Percentiles rank a stretch among this genome's conserved stretches.
These are phyloP conservation scores for Corydoras maculifer DNA, from an alignment of 2,113 vertebrate species.

Conservation along the genomic window DNA sequence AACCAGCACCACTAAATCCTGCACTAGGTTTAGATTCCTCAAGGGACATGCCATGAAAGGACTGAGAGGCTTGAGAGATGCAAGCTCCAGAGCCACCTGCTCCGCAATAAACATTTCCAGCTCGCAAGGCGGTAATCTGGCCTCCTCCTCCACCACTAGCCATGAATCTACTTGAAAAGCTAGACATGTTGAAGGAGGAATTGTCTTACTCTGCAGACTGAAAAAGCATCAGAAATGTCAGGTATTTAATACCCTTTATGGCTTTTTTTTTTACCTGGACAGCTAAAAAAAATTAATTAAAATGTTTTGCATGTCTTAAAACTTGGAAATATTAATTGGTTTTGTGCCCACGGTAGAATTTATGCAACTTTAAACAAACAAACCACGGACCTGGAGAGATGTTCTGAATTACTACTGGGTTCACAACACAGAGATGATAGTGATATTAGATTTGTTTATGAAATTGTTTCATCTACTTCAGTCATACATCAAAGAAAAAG, in stretches of 20 bases:
- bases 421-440: neutral
- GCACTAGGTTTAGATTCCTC: neutral
- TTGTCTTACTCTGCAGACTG: neutral
- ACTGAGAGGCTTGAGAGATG: conserved; percentile 39
- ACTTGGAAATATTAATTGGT: too few species aligned
- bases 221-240: neutral
- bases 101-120: conserved; percentile 34
- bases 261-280: neutral
- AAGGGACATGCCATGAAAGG: neutral
- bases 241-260: neutral
- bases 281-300: neutral
- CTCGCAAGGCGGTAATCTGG: neutral
- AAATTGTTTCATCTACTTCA: neutral
- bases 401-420: too few species aligned
- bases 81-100: conserved; percentile 20
- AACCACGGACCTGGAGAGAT: too few species aligned
- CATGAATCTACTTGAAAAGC: neutral
- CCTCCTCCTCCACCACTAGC: neutral
- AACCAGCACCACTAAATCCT: neutral
- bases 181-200: conserved; percentile 4
- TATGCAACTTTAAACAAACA: too few species aligned
- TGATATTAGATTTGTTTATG: neutral
- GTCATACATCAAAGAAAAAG: neutral
- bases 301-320: too few species aligned
- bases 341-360: too few species aligned